Conservation (phyloP, 2,113 vertebrate genomes). For the Cichladusa arquata region DNA sequence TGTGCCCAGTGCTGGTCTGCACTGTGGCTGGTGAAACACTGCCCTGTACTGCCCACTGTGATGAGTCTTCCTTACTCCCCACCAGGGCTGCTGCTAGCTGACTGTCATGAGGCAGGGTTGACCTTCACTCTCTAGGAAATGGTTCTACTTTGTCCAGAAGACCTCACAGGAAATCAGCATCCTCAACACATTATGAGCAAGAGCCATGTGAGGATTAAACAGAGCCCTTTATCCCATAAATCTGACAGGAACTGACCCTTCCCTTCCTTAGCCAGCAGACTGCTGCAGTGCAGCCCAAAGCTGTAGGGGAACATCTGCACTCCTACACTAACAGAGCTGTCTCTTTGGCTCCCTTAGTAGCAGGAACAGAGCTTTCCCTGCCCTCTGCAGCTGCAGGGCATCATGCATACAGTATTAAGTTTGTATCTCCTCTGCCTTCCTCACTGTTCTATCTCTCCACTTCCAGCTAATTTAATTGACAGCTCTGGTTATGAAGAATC, state of each 20-base stretch:
- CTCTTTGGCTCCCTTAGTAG: neutral
- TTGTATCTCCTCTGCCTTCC: neutral
- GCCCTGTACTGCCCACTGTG: neutral
- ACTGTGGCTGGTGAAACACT: neutral
- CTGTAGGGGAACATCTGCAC: neutral
- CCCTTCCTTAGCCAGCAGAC: neutral
- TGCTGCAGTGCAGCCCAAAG: neutral
- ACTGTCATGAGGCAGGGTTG: neutral
- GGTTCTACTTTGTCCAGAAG: neutral
- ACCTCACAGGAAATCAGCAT: neutral
- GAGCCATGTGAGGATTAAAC: neutral
- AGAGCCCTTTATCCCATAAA: neutral
- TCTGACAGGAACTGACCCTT: neutral
- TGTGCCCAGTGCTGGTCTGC: neutral
- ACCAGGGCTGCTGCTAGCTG: neutral
- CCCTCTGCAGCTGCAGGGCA: neutral
- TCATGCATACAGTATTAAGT: neutral
- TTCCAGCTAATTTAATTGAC: constrained; percentile 22
- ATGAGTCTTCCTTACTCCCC: neutral
- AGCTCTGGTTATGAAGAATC: constrained; percentile 31
- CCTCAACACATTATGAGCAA: neutral
- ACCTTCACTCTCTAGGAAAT: neutral
- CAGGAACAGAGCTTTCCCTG: neutral
- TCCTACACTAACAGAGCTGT: neutral
- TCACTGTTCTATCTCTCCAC: neutral